A percentile compares a stretch with the other conserved stretches of the same genome.
These are phyloP conservation scores for Argynnis bischoffii DNA, from an alignment of 2,888 invertebrate species.

Conservation along the genomic window DNA sequence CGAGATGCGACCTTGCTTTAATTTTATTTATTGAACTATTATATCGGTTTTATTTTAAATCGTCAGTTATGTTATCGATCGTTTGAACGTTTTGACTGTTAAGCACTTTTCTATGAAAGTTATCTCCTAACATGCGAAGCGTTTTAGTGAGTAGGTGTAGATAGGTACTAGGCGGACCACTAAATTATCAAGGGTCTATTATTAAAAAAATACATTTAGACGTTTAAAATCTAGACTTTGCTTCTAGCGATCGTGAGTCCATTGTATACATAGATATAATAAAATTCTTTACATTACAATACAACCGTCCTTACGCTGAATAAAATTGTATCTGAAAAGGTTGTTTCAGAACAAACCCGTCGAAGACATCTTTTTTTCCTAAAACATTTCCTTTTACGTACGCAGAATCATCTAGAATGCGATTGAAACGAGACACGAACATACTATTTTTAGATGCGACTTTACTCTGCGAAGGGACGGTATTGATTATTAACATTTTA, in stretches of 20 bases:
- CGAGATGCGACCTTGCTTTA: conserved; percentile 14
- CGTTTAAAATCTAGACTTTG: conserved; percentile 28
- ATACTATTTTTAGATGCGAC: background rate
- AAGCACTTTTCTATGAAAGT: conserved; percentile 1
- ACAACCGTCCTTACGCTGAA: background rate
- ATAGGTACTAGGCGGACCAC: conserved; percentile 36
- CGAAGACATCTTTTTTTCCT: background rate
- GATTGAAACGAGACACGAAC: background rate
- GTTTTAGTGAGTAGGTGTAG: conserved; percentile 18
- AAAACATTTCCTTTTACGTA: too few relatives aligned
- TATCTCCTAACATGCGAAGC: background rate
- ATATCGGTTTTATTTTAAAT: conserved; percentile 2
- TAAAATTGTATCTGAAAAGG: conserved; percentile 7
- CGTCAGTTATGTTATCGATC: too few relatives aligned
- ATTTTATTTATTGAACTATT: conserved; percentile 22
- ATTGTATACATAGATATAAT: conserved; percentile 11
- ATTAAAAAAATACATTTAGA: conserved; percentile 22
- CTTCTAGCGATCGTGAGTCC: conserved; percentile 32
- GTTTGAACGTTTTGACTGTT: background rate
- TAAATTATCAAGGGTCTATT: conserved; percentile 29
- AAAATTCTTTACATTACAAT: conserved; percentile 15
- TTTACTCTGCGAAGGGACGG: background rate
- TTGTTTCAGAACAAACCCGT: background rate
- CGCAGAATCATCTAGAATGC: too few relatives aligned
- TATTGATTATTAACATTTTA: conserved; percentile 18